These are phyloP conservation scores for Gobiocypris rarus DNA, from an alignment of 2,113 vertebrate species.

Conservation along the genomic window DNA sequence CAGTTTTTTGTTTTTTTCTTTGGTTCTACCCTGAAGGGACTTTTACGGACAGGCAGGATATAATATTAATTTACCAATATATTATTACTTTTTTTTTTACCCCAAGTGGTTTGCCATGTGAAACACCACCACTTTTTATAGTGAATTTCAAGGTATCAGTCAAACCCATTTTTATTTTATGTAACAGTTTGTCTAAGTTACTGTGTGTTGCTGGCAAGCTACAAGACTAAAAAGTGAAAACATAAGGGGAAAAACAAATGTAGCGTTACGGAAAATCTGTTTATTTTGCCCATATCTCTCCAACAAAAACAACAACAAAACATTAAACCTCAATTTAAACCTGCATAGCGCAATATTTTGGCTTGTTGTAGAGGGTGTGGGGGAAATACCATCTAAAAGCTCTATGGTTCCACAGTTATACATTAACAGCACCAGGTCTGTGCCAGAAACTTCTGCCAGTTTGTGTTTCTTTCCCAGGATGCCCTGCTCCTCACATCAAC, in stretches of 20 bases:
- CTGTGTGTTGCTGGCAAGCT: conserved; percentile 18
- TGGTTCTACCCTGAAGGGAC: conserved; percentile 15
- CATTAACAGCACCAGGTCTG: conserved; percentile 13
- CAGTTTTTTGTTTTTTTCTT: neutral
- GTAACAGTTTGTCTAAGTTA: conserved; percentile 13
- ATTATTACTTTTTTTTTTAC: too few relatives aligned
- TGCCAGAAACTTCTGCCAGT: conserved; percentile 46
- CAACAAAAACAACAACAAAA: conserved; percentile 7
- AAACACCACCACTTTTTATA: conserved; percentile 8
- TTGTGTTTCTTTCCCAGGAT: conserved; percentile 46
- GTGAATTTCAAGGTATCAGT: conserved; percentile 14
- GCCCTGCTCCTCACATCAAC: conserved; percentile 49
- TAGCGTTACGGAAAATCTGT: conserved; percentile 17
- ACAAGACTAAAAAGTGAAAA: conserved; percentile 20
- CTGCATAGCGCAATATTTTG: conserved; percentile 16
- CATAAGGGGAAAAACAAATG: conserved; percentile 21
- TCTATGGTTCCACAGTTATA: conserved; percentile 20
- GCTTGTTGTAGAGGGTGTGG: neutral
- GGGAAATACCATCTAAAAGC: conserved; percentile 29
- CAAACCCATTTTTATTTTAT: neutral
- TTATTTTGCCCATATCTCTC: conserved; percentile 26
- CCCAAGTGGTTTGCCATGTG: too few relatives aligned
- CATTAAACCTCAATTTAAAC: conserved; percentile 17
- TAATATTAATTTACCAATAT: too few relatives aligned
- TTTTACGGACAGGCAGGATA: conserved; percentile 8